These are phyloP conservation scores for Xestia c-nigrum DNA, from an alignment of 2,888 invertebrate genomes.

Conservation along the genomic window DNA sequence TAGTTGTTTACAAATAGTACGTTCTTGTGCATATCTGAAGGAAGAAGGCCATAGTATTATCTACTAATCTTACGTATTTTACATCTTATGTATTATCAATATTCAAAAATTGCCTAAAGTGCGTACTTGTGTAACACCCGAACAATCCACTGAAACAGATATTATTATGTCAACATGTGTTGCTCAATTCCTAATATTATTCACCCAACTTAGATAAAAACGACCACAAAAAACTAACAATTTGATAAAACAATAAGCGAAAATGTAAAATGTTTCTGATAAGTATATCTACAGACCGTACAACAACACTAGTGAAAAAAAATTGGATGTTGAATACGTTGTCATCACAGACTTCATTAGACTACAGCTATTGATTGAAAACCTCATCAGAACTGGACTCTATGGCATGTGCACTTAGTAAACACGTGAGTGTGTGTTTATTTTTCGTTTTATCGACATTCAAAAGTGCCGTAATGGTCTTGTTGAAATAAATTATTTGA, in stretches of 20 bases:
- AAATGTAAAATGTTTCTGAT: neutral
- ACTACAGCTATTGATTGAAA: neutral
- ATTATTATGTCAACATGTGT: neutral
- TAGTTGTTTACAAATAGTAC: neutral
- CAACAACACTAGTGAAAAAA: neutral
- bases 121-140: neutral
- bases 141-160: slow-evolving; percentile 1
- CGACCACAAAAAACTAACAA: neutral
- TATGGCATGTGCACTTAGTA: neutral
- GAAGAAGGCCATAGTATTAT: neutral
- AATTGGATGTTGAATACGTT: neutral
- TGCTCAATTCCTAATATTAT: neutral
- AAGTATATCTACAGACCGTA: neutral
- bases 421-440: too few species aligned
- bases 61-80: neutral
- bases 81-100: neutral
- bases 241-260: neutral
- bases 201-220: neutral
- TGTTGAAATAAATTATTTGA: too few species aligned
- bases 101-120: neutral
- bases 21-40: neutral
- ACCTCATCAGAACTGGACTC: neutral
- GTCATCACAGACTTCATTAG: neutral
- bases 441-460: too few species aligned
- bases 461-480: too few species aligned